Base-by-base conservation (phyloP, 2,113 vertebrate species). In the Leptocoma aspasia region DNA sequence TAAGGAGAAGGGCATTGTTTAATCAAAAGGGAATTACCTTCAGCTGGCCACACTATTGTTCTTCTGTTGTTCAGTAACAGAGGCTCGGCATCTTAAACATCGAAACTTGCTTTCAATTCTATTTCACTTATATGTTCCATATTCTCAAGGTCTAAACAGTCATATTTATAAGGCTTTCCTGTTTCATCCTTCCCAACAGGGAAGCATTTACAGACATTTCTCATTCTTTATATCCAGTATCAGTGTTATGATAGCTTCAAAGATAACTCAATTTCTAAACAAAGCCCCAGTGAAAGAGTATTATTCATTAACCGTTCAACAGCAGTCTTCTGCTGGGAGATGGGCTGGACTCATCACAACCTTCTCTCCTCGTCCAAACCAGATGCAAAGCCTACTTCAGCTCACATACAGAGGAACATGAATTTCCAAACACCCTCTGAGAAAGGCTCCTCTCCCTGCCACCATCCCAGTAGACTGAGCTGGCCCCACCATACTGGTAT, bases 401-500 rank as follows among this genome's bases (percentile, higher is more conserved):
- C 39, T 85, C 73, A 7, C 57, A 37, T 0, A 0, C 23, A 79
- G 76, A 45, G 52, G 24, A 72, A 14, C 2, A 0, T 0, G 5
- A 69, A 56, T 28, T 64, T 80, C 33, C 54, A 60, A 19, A 26
- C 8, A 23, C 12, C 27, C 16, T 44, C 47, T 39, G 61, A 57
- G 23, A 42, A 66, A 18, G 33, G 24, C 45, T 79, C 56, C 53
- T 86, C 7, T 42, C 24, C 41, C 60, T 60, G 30, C 8, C 22
- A 12, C 21, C 3, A 2, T 2, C 10, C 13, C 31, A 13, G 0
- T 1, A 35, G 37, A 31, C 5, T 1, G 1, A 53, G 42, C 24
- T 8, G 1, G 18, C 7, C 35, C 39, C 3, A 1, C 39, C 2
- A 1, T 6, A 23, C 42, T 1, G 0, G 42, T 15, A 21, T 13